phyloP scores from a whole-genome alignment of 2,113 vertebrate genomes.

The Promerops cafer region DNA sequence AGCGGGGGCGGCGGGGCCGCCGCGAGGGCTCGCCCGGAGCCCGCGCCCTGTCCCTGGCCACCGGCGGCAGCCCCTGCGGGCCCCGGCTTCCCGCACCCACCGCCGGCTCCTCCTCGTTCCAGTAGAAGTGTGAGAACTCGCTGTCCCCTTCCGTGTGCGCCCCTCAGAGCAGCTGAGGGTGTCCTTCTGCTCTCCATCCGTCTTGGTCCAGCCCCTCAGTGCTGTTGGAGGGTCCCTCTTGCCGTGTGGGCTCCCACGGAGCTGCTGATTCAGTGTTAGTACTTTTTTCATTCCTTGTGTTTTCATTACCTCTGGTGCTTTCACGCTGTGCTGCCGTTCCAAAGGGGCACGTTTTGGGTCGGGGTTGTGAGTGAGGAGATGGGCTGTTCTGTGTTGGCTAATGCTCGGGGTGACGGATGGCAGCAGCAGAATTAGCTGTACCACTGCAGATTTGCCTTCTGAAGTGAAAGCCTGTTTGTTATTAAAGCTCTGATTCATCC shows the following conservation, averaged over 20 bases:
- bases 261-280: accelerated
- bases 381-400: background rate
- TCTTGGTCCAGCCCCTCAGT: background rate
- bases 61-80: background rate
- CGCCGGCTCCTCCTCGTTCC: background rate
- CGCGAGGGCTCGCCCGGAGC: background rate
- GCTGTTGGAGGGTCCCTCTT: background rate
- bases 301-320: accelerated
- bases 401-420: background rate
- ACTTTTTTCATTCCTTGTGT: accelerated
- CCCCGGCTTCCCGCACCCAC: no score
- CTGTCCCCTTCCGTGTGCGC: no score
- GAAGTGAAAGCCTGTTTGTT: background rate
- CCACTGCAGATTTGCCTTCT: background rate
- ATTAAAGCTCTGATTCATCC: background rate
- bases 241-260: accelerated
- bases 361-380: background rate
- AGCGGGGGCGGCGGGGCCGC: background rate
- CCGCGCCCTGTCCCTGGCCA: background rate
- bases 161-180: background rate
- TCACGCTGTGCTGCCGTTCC: background rate
- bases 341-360: accelerated
- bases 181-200: background rate
- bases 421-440: background rate
- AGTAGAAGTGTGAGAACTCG: accelerated